Evolutionary conservation across 2,797 vertebrate genomes (phyloP).

Genomic region (Arrhamphus sclerolepis): DNA sequence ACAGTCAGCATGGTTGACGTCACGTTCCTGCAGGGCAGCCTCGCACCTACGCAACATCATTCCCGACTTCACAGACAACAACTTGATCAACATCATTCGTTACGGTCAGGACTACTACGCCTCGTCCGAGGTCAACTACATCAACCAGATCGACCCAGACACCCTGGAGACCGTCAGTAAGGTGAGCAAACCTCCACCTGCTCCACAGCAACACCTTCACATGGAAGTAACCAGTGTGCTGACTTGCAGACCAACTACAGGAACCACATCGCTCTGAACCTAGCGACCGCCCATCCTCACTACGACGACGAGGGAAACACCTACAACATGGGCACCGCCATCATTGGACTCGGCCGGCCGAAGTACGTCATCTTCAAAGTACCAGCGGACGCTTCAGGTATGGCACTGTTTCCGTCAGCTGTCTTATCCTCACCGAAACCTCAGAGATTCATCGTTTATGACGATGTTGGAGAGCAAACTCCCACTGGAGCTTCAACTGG

Average conservation of each 20-base stretch:
- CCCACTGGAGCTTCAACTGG: too few species aligned
- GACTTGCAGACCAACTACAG: constrained; percentile 86
- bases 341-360: constrained; percentile 86
- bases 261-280: constrained; percentile 87
- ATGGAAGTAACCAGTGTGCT: too few species aligned
- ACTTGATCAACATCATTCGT: constrained; percentile 92
- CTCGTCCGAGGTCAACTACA: constrained; percentile 91
- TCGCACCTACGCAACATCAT: constrained; percentile 87
- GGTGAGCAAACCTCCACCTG: constrained; percentile 67
- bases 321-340: constrained; percentile 93
- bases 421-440: too few species aligned
- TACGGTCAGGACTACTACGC: constrained; percentile 90
- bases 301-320: constrained; percentile 89
- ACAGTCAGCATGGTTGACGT: not conserved
- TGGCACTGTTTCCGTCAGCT: too few species aligned
- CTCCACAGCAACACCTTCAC: not conserved
- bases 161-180: constrained; percentile 89
- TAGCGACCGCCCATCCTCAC: constrained; percentile 93
- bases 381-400: constrained; percentile 81
- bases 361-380: constrained; percentile 92
- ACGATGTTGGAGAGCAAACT: too few species aligned
- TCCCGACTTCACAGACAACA: constrained; percentile 96
- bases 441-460: too few species aligned
- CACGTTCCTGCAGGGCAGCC: constrained; percentile 79
- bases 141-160: constrained; percentile 87